Evolutionary conservation across 1,140 invertebrate species (phyloP), one percentile per base, ranked within the genome.

Genomic region (Drosophila ercepeae): DNA sequence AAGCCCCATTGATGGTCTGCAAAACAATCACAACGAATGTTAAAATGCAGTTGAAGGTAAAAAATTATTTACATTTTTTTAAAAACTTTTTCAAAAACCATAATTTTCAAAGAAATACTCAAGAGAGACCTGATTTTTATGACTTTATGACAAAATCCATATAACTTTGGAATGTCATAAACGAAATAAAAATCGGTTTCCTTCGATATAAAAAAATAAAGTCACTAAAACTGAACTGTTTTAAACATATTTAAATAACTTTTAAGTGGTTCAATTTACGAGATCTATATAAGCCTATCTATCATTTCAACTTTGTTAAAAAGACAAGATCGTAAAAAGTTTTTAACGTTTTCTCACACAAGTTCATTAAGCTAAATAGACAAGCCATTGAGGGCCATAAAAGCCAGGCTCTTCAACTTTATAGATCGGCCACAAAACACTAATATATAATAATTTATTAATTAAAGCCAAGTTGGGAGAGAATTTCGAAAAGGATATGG

Each of bases 31-130:
- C 51, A n/a, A 36, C 78, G 42, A 69, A 60, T 45, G 49, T 81
- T 4, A 88, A 76, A 44, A 86, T 86, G 81, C 81, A 86, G 82
- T 18, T 86, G 64, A 86, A 86, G 81, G 81, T 86, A 45, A 11
- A 5, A 25, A 21, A 44, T 25, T 3, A 23, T 41, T 9, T 34
- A 6, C 25, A 6, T 39, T 51, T 16, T 11, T 8, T 3, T 23
- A 13, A 16, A 13, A 0, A 13, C n/a, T n/a, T n/a, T n/a, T n/a
- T n/a, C n/a, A n/a, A n/a, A n/a, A n/a, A n/a, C n/a, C n/a, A n/a
- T n/a, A n/a, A n/a, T n/a, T n/a, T n/a, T n/a, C n/a, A n/a, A n/a
- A n/a, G n/a, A n/a, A n/a, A n/a, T n/a, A n/a, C n/a, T n/a, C n/a
- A n/a, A n/a, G n/a, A n/a, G n/a, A n/a, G n/a, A n/a, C n/a, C n/a